Conservation (phyloP, 2,888 invertebrate species). For the Drosophila macrospina region DNA sequence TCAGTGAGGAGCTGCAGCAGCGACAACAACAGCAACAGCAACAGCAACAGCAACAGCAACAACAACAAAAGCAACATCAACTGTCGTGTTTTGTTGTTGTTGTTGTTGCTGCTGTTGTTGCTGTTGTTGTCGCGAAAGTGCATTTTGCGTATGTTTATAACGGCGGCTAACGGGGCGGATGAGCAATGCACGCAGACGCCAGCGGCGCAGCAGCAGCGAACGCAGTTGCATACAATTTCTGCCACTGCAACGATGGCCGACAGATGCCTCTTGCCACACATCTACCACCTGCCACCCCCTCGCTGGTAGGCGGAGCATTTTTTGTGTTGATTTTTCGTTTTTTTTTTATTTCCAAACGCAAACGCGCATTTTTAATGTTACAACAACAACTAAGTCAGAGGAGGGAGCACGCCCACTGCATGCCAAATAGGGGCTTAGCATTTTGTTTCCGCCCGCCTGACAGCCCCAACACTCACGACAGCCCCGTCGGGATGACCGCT, state of each 20-base stretch:
- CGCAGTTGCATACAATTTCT: conserved; percentile 65
- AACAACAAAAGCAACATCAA: conserved; percentile 69
- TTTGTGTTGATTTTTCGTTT: conserved; percentile 80
- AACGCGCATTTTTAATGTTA: conserved; percentile 84
- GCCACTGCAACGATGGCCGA: conserved; percentile 60
- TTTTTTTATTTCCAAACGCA: conserved; percentile 80
- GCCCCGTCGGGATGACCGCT: conserved; percentile 3
- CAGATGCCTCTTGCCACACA: conserved; percentile 28
- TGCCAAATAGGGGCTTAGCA: conserved; percentile 72
- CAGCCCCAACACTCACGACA: neutral
- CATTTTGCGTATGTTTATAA: conserved; percentile 58
- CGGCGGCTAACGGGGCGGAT: conserved; percentile 60
- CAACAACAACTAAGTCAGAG: conserved; percentile 37
- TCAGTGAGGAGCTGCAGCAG: conserved; percentile 21
- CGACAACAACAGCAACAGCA: conserved; percentile 1
- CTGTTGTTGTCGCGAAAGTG: conserved; percentile 66
- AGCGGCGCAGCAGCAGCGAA: conserved; percentile 40
- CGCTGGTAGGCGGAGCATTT: conserved; percentile 83
- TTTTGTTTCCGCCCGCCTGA: conserved; percentile 24
- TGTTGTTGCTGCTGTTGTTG: conserved; percentile 14
- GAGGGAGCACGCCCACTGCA: conserved; percentile 34
- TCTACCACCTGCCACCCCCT: neutral
- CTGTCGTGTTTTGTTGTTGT: conserved; percentile 29
- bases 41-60: conserved; percentile 33
- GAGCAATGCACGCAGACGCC: conserved; percentile 67